Percentiles rank a stretch among this genome's conserved stretches.
Conservation (phyloP, 2,797 vertebrate species). For the Phataginus tetradactyla region DNA sequence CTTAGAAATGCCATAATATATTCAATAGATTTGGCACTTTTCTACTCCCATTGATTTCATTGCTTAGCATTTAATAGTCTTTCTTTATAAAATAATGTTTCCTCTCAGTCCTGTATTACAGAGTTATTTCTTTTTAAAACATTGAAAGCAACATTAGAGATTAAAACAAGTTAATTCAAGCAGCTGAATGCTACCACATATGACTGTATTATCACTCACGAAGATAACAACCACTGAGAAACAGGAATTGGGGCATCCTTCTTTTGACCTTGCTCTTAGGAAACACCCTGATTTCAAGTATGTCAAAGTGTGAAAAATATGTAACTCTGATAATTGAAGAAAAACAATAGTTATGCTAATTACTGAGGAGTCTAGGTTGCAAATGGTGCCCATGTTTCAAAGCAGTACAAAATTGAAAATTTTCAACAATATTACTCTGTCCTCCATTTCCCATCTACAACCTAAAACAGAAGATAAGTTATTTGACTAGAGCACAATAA, state of each 20-base stretch:
- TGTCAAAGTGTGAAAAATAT: slow-evolving; percentile 27
- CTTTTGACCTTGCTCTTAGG: neutral
- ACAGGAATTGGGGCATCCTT: neutral
- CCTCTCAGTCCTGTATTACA: neutral
- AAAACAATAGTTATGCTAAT: neutral
- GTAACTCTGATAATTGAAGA: neutral
- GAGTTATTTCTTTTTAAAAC: neutral
- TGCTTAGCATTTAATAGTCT: slow-evolving; percentile 17
- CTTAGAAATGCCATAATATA: slow-evolving; percentile 40
- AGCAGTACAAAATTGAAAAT: slow-evolving; percentile 13
- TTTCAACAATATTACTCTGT: slow-evolving; percentile 24
- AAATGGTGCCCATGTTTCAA: slow-evolving; percentile 23
- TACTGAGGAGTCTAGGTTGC: neutral
- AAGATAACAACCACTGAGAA: neutral
- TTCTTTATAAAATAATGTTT: slow-evolving; percentile 55
- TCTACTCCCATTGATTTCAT: slow-evolving; percentile 32
- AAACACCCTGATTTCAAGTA: slow-evolving; percentile 32
- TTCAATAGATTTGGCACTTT: neutral
- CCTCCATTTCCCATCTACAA: neutral
- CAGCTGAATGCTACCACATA: neutral
- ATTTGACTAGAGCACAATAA: slow-evolving; percentile 18
- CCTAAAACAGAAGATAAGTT: neutral
- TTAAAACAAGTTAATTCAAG: slow-evolving; percentile 12
- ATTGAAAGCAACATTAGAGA: neutral
- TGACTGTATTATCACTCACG: neutral